A percentile compares a stretch with the other conserved stretches of the same genome.
Evolutionary conservation across 2,797 vertebrate genomes (phyloP).

Genomic region (Harpagifer antarcticus): DNA sequence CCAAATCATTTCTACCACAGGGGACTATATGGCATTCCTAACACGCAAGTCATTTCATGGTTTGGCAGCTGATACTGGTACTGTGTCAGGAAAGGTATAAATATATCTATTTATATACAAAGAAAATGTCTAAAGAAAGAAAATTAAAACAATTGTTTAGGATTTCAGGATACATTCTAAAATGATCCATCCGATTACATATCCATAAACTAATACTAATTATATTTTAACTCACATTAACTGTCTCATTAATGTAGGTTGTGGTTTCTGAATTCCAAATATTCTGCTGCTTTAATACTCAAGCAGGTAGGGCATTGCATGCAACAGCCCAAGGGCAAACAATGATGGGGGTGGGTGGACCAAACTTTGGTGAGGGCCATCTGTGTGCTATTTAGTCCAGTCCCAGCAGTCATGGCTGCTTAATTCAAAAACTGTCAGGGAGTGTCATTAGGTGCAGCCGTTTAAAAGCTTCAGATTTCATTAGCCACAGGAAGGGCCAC

Average conservation of each 20-base stretch:
- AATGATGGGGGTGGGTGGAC: constrained; percentile 64
- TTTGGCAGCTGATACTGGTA: not conserved
- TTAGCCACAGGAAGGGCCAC: constrained; percentile 86
- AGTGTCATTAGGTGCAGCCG: constrained; percentile 83
- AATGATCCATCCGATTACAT: not conserved
- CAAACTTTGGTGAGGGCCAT: constrained; percentile 81
- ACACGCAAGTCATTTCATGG: no score
- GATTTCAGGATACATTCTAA: not conserved
- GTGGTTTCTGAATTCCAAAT: constrained; percentile 48
- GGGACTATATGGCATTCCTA: no score
- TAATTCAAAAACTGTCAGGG: constrained; percentile 86
- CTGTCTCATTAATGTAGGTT: not conserved
- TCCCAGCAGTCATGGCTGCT: constrained; percentile 83
- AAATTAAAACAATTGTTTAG: not conserved
- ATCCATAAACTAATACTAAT: not conserved
- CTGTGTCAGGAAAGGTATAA: not conserved
- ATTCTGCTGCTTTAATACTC: constrained; percentile 63
- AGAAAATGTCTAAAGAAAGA: not conserved
- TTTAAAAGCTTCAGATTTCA: constrained; percentile 88
- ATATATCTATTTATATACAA: not conserved
- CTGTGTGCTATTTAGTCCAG: constrained; percentile 87
- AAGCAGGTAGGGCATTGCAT: constrained; percentile 69
- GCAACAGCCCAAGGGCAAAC: constrained; percentile 74
- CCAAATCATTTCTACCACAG: not conserved
- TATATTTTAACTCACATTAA: constrained; percentile 7